These are phyloP conservation scores for Psococerastis gibbosa DNA, from an alignment of 2,888 invertebrate genomes.

Conservation along the genomic window DNA sequence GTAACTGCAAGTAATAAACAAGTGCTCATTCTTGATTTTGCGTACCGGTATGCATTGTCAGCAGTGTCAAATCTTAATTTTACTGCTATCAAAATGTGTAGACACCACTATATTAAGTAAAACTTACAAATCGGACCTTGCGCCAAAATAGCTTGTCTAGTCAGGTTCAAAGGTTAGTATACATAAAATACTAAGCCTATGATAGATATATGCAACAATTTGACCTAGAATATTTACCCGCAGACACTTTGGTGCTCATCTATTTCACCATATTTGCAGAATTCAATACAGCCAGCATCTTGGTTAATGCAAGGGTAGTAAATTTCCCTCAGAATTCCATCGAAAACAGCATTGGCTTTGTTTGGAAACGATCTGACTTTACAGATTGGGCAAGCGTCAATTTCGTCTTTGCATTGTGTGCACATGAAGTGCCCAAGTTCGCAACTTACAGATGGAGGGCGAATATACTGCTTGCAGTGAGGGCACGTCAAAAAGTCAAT, in stretches of 20 bases:
- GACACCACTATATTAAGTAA: no score
- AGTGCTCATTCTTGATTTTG: no score
- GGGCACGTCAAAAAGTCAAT: constrained; percentile 7
- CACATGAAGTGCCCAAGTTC: constrained; percentile 8
- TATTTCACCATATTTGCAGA: constrained; percentile 3
- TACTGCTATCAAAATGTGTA: no score
- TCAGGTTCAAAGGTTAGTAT: no score
- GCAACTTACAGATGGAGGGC: constrained; percentile 2
- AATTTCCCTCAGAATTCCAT: not conserved
- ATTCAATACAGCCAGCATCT: not conserved
- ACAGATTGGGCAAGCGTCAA: not conserved
- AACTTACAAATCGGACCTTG: no score
- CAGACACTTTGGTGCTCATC: constrained; percentile 2
- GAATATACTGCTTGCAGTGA: not conserved
- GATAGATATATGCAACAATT: no score
- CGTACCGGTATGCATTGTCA: no score
- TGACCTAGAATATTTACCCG: no score
- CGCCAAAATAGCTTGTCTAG: no score
- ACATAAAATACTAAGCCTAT: no score
- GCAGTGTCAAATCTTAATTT: no score
- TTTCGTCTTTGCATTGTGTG: not conserved
- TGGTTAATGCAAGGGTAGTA: constrained; percentile 4
- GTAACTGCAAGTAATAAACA: not conserved
- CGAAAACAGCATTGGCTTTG: constrained; percentile 1
- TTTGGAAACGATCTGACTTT: not conserved